Conservation (phyloP, 2,888 invertebrate genomes). For the Suillia variegata region DNA sequence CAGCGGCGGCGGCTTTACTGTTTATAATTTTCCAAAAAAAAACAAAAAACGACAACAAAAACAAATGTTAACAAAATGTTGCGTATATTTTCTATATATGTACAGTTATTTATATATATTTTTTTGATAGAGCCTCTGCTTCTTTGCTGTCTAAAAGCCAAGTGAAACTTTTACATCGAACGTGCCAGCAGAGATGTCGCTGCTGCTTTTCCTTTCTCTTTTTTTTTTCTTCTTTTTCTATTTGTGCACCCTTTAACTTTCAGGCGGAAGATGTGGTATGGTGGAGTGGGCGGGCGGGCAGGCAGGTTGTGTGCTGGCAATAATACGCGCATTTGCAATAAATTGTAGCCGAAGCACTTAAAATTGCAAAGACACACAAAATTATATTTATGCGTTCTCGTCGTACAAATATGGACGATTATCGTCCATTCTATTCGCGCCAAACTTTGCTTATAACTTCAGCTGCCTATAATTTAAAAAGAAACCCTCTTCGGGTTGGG, state of each 20-base stretch:
- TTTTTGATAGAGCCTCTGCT: not conserved
- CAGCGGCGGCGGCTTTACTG: conserved; percentile 19
- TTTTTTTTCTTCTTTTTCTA: not conserved
- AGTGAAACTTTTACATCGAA: not conserved
- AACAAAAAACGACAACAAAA: too few species aligned
- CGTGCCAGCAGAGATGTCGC: not conserved
- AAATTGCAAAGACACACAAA: not conserved
- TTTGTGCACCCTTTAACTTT: conserved; percentile 1
- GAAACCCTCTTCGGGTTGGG: too few species aligned
- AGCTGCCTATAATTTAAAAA: not conserved
- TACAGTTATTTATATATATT: too few species aligned
- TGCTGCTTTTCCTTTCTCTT: too few species aligned
- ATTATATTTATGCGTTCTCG: not conserved
- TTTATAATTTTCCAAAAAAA: not conserved
- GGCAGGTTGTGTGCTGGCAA: too few species aligned
- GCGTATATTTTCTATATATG: too few species aligned
- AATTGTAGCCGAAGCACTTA: not conserved
- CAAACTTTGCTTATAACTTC: not conserved
- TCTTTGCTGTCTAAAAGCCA: not conserved
- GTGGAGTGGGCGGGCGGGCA: not conserved
- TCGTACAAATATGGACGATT: not conserved
- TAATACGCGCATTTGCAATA: not conserved
- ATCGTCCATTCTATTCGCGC: not conserved
- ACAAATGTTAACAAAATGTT: too few species aligned
- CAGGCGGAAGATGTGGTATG: not conserved